These are phyloP conservation scores for Taxidea taxus DNA, from an alignment of 2,113 vertebrate species.

Conservation along the genomic window DNA sequence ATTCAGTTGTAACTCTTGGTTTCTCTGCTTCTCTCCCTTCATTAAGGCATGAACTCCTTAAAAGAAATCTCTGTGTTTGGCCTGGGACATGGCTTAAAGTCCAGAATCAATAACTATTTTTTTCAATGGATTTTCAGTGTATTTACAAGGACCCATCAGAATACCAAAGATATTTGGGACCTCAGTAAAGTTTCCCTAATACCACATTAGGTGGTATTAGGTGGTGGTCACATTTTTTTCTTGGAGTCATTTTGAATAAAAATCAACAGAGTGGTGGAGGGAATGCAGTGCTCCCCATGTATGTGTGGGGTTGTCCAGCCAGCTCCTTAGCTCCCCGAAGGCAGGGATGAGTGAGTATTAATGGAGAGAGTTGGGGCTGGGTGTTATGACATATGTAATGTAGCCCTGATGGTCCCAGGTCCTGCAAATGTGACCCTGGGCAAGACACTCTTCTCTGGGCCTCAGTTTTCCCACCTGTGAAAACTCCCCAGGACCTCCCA, in stretches of 20 bases:
- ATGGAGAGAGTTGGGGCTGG: background rate
- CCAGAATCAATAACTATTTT: background rate
- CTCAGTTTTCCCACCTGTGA: background rate
- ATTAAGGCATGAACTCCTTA: background rate
- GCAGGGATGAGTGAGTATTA: background rate
- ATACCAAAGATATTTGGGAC: background rate
- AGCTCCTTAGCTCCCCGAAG: background rate
- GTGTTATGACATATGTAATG: no score
- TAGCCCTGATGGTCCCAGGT: background rate
- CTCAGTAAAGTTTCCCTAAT: background rate
- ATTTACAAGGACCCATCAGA: background rate
- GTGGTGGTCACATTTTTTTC: no score
- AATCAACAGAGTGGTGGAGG: background rate
- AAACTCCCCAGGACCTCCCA: background rate
- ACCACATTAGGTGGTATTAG: no score
- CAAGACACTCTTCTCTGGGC: background rate
- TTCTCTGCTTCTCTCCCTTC: background rate
- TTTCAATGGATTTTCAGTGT: background rate
- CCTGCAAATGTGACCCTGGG: background rate
- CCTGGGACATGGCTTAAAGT: background rate
- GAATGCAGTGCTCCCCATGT: accelerated
- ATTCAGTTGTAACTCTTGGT: background rate
- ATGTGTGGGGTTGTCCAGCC: background rate
- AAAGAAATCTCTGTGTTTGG: background rate
- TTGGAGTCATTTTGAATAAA: background rate